Conservation (phyloP, 1,140 invertebrate genomes). For the Physella acuta region DNA sequence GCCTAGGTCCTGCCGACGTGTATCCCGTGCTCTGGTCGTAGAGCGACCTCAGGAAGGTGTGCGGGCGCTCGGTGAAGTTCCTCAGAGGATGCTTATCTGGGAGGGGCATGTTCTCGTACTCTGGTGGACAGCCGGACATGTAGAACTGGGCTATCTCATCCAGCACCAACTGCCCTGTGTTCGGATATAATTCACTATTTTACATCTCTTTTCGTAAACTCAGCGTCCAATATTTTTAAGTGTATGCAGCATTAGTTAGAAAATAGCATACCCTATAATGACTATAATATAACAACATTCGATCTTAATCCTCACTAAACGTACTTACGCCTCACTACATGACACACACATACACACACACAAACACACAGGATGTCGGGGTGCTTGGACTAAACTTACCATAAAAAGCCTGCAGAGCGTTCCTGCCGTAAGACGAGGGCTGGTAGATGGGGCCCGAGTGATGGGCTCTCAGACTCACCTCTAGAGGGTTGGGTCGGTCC, state of each 20-base stretch:
- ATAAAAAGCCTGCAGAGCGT: slow-evolving; percentile 93
- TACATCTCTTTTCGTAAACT: too few relatives aligned
- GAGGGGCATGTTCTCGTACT: slow-evolving; percentile 91
- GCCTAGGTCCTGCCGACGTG: slow-evolving; percentile 91
- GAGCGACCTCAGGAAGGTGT: slow-evolving; percentile 89
- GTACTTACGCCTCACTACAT: too few relatives aligned
- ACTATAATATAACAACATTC: too few relatives aligned
- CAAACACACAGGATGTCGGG: too few relatives aligned
- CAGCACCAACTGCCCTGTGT: slow-evolving; percentile 66
- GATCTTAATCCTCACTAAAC: too few relatives aligned
- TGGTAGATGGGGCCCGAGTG: slow-evolving; percentile 86
- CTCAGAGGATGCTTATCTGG: slow-evolving; percentile 94
- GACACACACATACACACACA: too few relatives aligned
- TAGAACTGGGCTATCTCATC: slow-evolving; percentile 69
- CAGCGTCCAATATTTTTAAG: too few relatives aligned
- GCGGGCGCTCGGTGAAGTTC: slow-evolving; percentile 76
- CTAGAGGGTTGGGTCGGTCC: slow-evolving; percentile 83
- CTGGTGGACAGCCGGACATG: slow-evolving; percentile 93
- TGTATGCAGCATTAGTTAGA: too few relatives aligned
- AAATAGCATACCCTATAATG: too few relatives aligned
- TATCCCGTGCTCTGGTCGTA: slow-evolving; percentile 91
- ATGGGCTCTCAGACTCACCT: slow-evolving; percentile 78
- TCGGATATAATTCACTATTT: too few relatives aligned
- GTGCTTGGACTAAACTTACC: too few relatives aligned
- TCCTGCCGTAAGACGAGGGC: slow-evolving; percentile 81